Evolutionary conservation across 2,888 invertebrate genomes (phyloP).

Genomic region (Hesperia comma): DNA sequence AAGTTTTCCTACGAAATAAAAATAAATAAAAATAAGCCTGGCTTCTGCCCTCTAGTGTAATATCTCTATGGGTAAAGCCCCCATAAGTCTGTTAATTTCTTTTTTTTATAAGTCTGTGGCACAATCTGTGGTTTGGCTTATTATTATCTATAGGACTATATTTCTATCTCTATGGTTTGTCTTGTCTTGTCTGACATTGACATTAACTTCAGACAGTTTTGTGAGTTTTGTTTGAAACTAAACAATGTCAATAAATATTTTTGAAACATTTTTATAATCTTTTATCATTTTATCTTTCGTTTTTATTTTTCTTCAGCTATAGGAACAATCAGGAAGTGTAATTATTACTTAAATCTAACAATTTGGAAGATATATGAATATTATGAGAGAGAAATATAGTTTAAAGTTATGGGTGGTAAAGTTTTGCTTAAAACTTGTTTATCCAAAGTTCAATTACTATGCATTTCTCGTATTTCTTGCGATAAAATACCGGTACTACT

Average conservation of each 20-base stretch:
- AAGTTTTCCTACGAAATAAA: no score
- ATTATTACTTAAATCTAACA: conserved; percentile 30
- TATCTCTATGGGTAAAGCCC: no score
- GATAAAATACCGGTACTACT: conserved; percentile 71
- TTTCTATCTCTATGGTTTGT: no score
- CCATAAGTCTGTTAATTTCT: no score
- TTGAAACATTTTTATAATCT: conserved; percentile 28
- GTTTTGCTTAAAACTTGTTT: conserved; percentile 74
- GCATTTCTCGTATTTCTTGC: conserved; percentile 72
- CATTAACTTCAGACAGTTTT: neutral
- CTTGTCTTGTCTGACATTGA: no score
- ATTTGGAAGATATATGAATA: conserved; percentile 44
- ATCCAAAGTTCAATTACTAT: conserved; percentile 76
- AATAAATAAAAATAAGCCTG: no score
- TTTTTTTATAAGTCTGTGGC: no score
- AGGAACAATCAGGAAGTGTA: neutral
- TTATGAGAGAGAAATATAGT: conserved; percentile 67
- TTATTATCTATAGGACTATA: no score
- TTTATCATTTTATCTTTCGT: conserved; percentile 6
- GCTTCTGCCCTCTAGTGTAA: no score
- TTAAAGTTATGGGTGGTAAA: conserved; percentile 75
- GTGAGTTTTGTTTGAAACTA: neutral
- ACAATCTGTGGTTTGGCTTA: no score
- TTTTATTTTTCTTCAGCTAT: conserved; percentile 7
- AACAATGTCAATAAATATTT: conserved; percentile 18